Base-by-base conservation (phyloP, 2,888 invertebrate species). In the Macaria liturata region DNA sequence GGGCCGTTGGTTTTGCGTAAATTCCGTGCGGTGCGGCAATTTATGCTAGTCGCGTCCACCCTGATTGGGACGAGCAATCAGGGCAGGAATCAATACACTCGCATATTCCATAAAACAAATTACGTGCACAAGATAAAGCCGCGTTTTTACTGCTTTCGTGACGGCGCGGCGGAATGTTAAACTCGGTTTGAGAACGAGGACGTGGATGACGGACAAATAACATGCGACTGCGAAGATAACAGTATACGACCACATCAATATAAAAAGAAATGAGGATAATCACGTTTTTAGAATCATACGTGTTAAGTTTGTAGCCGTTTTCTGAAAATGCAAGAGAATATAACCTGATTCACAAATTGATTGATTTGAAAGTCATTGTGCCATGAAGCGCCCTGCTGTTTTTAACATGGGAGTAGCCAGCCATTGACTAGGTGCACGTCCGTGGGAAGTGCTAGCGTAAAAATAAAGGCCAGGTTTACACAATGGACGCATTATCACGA, bases 21-120 rank as follows among this genome's bases (percentile, higher is more conserved):
- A 66, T 59, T 65, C 59, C 60, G 50, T 62, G 39, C 44, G 40
- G 39, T 47, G 34, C 62, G 63, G 57, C 61, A 67, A 68, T 56
- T 48, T 72, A 74, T 74, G 74, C 75, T 56, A 65, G 69, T 68
- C 71, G 73, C 75, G 72, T 75, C 64, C 72, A 61, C 62, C 64
- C 70, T 74, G 75, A 75, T 74, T 78, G 75, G 70, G 65, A 64
- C 64, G 67, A 62, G 60, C 71, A 78, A 76, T 74, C 74, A 75
- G 62, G 57, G 61, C 59, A 53, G 44, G 62, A 67, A 79, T 74
- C 71, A 64, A 74, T 72, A 68, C 60, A 65, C 58, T 44, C 37
- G 54, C 51, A 61, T 59, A 53, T 51, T 58, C 52, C 55, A 56
- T 62, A 59, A 45, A 61, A 59, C 56, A 59, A 64, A 64, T 61